These are phyloP conservation scores for Dyspetes luteomarginatus DNA, from an alignment of 2,888 invertebrate genomes.

Conservation along the genomic window DNA sequence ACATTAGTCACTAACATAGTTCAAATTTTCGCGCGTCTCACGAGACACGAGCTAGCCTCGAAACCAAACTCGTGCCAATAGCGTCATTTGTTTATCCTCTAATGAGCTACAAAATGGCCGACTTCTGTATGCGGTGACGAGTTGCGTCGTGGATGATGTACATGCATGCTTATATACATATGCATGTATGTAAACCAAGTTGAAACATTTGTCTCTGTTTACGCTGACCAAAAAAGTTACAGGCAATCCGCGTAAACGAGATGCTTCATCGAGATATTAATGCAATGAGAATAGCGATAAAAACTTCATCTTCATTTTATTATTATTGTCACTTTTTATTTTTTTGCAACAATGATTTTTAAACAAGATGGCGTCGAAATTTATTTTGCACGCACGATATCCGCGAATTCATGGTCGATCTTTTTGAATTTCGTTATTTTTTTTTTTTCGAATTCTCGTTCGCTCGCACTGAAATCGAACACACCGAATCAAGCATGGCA, in stretches of 20 bases:
- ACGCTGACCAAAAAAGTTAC: background rate
- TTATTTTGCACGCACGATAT: background rate
- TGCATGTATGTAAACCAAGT: background rate
- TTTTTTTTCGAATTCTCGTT: background rate
- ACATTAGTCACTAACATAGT: constrained; percentile 16
- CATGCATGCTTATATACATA: background rate
- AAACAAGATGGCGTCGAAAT: constrained; percentile 5
- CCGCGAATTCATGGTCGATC: background rate
- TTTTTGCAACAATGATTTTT: constrained; percentile 23
- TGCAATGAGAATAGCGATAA: background rate
- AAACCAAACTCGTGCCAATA: constrained; percentile 71
- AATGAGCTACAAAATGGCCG: constrained; percentile 80
- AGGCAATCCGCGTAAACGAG: background rate
- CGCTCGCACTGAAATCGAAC: background rate
- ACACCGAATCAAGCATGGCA: no score
- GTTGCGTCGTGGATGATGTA: constrained; percentile 46
- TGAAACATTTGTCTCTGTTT: constrained; percentile 2
- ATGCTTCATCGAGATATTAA: no score
- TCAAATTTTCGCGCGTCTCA: constrained; percentile 72
- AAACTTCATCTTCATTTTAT: background rate
- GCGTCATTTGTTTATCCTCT: constrained; percentile 79
- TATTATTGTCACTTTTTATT: background rate
- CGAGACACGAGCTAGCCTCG: constrained; percentile 71
- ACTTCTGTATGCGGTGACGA: constrained; percentile 56
- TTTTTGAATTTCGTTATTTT: background rate